phyloP scores from a whole-genome alignment of 2,113 vertebrate genomes.

The Vulpes vulpes region DNA sequence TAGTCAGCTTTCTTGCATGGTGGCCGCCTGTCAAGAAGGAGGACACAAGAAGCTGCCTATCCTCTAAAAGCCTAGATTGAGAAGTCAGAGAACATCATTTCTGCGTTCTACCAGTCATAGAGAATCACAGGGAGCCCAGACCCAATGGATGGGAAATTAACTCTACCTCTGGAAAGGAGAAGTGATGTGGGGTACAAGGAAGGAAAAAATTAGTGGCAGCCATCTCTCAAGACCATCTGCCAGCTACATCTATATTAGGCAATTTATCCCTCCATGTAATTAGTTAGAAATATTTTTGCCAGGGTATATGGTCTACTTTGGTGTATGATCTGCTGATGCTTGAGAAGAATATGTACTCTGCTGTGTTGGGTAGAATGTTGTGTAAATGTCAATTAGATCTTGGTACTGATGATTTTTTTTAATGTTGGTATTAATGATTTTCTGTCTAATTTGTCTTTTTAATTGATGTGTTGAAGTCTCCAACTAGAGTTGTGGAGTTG shows the following conservation, averaged over 20 bases:
- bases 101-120: background rate
- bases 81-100: background rate
- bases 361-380: background rate
- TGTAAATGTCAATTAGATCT: background rate
- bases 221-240: background rate
- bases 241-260: background rate
- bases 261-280: background rate
- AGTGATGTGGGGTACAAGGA: background rate
- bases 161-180: background rate
- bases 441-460: background rate
- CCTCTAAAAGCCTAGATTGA: background rate
- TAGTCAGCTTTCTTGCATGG: background rate
- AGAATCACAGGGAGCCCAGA: background rate
- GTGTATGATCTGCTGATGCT: background rate
- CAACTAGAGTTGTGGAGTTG: background rate
- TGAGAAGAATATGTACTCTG: background rate
- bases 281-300: background rate
- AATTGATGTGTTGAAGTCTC: background rate
- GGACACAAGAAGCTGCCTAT: background rate
- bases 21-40: background rate
- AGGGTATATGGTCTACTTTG: background rate
- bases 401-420: background rate
- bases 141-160: background rate
- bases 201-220: background rate
- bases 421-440: background rate